Conservation (phyloP, 2,113 vertebrate genomes). For the Craseonycteris thonglongyai region DNA sequence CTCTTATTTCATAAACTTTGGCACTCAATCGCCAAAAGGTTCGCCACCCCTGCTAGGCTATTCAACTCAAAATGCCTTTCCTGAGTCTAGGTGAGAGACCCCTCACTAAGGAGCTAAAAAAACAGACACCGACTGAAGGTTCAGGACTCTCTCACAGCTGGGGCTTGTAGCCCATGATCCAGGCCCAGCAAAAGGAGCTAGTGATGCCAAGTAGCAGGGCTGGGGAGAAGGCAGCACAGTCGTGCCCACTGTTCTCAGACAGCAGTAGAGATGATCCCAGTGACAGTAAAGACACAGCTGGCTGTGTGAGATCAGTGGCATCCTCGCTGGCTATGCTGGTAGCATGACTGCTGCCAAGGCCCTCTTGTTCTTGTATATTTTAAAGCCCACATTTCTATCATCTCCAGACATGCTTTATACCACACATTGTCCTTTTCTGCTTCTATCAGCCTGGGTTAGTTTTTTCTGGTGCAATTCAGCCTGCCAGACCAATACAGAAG, state of each 20-base stretch:
- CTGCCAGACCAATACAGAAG: neutral
- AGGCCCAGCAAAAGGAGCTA: neutral
- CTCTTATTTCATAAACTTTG: too few relatives aligned
- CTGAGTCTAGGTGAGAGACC: neutral
- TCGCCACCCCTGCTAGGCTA: too few relatives aligned
- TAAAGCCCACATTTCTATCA: neutral
- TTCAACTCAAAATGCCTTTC: neutral
- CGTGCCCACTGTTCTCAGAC: neutral
- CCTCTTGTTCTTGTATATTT: neutral
- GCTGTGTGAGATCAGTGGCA: neutral
- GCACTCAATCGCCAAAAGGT: too few relatives aligned
- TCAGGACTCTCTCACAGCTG: neutral
- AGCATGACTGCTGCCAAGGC: neutral
- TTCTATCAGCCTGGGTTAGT: neutral
- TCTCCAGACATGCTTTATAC: neutral
- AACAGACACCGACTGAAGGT: neutral
- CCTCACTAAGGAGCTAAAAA: neutral
- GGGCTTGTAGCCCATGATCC: neutral
- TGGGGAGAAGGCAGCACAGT: neutral
- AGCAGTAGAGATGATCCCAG: neutral
- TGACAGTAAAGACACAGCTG: neutral
- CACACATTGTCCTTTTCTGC: neutral
- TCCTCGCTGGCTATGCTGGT: neutral
- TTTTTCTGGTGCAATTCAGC: neutral
- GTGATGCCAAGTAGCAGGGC: neutral